Conservation (phyloP, 92 coral and sea anemone genomes). For the Porites rus region DNA sequence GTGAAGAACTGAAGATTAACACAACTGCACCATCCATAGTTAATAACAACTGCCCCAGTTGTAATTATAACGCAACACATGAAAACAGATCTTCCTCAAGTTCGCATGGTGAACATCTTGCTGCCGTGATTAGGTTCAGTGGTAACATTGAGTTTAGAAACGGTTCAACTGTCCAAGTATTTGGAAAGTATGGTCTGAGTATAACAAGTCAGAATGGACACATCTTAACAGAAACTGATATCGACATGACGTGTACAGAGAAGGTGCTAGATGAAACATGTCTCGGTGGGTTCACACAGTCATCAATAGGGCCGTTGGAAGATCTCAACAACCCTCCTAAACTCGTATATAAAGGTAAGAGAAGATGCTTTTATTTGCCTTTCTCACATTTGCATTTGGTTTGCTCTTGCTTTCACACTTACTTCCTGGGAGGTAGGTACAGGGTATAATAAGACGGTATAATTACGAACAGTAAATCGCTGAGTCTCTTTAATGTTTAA, state of each 20-base stretch:
- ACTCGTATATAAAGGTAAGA: conserved; percentile 5
- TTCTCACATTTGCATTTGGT: too few species aligned
- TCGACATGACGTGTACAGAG: conserved; percentile 42
- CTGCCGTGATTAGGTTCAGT: conserved; percentile 22
- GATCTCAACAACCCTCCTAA: too few species aligned
- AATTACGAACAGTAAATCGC: too few species aligned
- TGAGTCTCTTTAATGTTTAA: too few species aligned
- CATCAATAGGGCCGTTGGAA: background rate
- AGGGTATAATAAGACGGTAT: too few species aligned
- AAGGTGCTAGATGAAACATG: conserved; percentile 29
- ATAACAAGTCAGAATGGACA: conserved; percentile 40
- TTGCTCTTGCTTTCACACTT: too few species aligned
- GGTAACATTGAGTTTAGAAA: conserved; percentile 29
- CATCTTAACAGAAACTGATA: conserved; percentile 35
- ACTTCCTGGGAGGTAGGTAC: too few species aligned
- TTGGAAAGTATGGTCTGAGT: conserved; percentile 39
- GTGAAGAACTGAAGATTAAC: conserved; percentile 15
- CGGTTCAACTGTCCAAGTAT: conserved; percentile 26
- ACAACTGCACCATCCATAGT: conserved; percentile 10
- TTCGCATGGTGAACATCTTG: background rate
- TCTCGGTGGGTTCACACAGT: conserved; percentile 65
- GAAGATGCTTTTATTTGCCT: background rate
- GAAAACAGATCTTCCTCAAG: background rate
- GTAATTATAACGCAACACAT: background rate
- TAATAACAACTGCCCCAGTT: background rate